phyloP scores from a whole-genome alignment of 2,888 invertebrate species.

The Clusia tigrina region DNA sequence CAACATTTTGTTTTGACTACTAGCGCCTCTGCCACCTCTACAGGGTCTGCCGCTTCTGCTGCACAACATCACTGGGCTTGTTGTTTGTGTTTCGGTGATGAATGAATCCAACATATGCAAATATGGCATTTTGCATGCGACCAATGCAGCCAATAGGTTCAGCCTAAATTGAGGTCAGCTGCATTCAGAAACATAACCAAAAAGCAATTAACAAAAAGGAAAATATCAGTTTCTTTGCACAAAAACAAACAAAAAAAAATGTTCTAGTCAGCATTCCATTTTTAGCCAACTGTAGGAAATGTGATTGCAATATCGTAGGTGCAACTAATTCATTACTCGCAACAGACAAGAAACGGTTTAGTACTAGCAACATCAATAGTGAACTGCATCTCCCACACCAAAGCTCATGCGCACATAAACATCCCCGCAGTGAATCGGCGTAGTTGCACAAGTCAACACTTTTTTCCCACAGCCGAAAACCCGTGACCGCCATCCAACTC shows the following conservation, averaged over 20 bases:
- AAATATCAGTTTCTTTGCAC: no score
- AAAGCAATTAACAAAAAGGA: no score
- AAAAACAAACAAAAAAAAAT: no score
- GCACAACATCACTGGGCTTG: background rate
- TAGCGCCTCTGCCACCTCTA: background rate
- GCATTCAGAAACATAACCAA: constrained; percentile 5
- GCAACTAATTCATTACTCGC: constrained; percentile 25
- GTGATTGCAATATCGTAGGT: background rate
- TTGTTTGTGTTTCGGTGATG: background rate
- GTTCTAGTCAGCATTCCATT: no score
- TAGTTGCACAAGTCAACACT: no score
- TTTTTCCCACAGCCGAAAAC: no score
- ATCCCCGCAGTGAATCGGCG: constrained; percentile 21
- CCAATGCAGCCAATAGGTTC: background rate
- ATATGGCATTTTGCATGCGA: background rate
- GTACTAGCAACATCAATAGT: constrained; percentile 7
- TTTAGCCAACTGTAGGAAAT: background rate
- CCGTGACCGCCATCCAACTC: no score
- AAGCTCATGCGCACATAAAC: constrained; percentile 14
- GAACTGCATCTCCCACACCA: background rate
- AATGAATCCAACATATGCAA: constrained; percentile 5
- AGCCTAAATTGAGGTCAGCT: constrained; percentile 26
- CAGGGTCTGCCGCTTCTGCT: background rate
- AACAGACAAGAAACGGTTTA: background rate
- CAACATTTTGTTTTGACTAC: background rate